Evolutionary conservation across 2,888 invertebrate species (phyloP), one percentile per base, ranked within the genome.

Genomic region (Lucinisca nassula): DNA sequence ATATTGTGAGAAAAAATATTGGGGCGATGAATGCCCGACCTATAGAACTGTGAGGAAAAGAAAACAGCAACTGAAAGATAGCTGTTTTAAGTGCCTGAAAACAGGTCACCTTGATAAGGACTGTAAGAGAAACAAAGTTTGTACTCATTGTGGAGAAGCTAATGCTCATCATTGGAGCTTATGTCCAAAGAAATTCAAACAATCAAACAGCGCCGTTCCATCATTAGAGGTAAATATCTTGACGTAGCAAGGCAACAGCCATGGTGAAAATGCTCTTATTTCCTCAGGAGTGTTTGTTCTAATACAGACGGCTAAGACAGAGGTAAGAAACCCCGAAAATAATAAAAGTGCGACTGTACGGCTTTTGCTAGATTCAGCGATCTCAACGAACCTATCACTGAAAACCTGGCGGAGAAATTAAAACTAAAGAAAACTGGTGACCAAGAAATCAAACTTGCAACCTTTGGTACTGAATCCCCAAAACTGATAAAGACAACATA

Each of bases 81-180:
- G 72, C 30, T 84, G 84, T 70, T 84, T 38, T 51, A 79, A 35
- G 40, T 86, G 82, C 40, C 51, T 85, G 21, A 85, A 74, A 80
- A 27, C 67, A 70, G 78, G 78, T 12, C 83, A 83, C 32, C 35
- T 55, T 2, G 12, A 75, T 0, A 77, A 58, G n/a, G 67, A 79
- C 6, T 58, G 79, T 55, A 74, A 75, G 70, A 79, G 30, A 27
- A 77, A 74, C 17, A 84, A 78, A 74, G 17, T 30, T 17, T 87
- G 87, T 84, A 81, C 82, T 24, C 73, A 84, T 45, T 84, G 79
- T 40, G 79, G 74, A 3, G n/a, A 79, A 58, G 24, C 0, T 3
- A 81, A 81, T 77, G 30, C 32, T 24, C 85, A 85, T 32, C 85
- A 85, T 21, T 35, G 85, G 70, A 85, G 80, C 45, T 55, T 85